Conservation (phyloP, 2,888 invertebrate species). For the Agonum fuliginosum region DNA sequence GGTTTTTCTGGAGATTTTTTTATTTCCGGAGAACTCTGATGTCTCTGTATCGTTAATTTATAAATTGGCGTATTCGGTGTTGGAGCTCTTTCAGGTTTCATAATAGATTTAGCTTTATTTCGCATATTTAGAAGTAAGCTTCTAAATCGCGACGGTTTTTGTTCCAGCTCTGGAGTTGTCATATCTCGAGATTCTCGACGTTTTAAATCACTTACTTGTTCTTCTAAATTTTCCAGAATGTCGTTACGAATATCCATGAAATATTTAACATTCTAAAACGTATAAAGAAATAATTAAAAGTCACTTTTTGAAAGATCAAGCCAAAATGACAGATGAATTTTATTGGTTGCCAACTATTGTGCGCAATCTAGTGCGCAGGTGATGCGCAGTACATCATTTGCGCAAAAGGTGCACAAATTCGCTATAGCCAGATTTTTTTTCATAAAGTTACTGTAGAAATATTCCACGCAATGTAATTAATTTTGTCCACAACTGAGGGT, state of each 20-base stretch:
- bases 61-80: conserved; percentile 37
- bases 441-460: too few species aligned
- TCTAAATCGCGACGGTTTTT: conserved; percentile 40
- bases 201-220: conserved; percentile 45
- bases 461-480: too few species aligned
- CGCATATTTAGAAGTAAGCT: conserved; percentile 42
- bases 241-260: conserved; percentile 61
- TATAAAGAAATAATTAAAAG: not conserved
- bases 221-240: conserved; percentile 58
- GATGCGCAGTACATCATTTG: too few species aligned
- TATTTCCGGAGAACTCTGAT: not conserved
- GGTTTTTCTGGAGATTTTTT: conserved; percentile 10
- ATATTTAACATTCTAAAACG: conserved; percentile 62
- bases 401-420: too few species aligned
- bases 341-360: too few species aligned
- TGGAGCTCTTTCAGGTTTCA: conserved; percentile 25
- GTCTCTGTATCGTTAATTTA: conserved; percentile 42
- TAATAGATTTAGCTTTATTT: conserved; percentile 54
- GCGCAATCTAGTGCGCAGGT: too few species aligned
- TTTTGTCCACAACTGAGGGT: too few species aligned
- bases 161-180: conserved; percentile 30
- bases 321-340: too few species aligned
- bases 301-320: not conserved
- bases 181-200: not conserved
- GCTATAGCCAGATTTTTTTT: too few species aligned